These are phyloP conservation scores for Pachypanchax playfairii DNA, from an alignment of 2,113 vertebrate genomes.

Conservation along the genomic window DNA sequence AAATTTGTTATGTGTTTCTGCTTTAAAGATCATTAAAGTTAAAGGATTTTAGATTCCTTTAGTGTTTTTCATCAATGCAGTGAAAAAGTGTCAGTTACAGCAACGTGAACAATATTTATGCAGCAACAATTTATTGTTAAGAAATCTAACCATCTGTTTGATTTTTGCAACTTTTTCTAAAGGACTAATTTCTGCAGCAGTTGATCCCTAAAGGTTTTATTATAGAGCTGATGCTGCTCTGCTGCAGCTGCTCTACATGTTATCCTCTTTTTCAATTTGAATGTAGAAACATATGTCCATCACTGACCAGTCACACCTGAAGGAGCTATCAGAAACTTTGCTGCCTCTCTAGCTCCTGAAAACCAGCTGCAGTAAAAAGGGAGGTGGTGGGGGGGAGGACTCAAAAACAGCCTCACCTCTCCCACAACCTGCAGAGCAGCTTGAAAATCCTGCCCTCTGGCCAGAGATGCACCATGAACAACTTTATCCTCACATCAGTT, in stretches of 20 bases:
- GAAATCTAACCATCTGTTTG: too few relatives aligned
- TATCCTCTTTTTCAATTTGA: neutral
- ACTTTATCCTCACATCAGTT: slow-evolving; percentile 27
- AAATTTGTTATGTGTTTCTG: too few relatives aligned
- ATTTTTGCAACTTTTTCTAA: neutral
- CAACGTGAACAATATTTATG: too few relatives aligned
- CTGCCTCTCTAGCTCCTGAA: neutral
- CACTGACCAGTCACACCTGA: neutral
- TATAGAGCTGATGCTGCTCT: too few relatives aligned
- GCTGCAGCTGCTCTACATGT: too few relatives aligned
- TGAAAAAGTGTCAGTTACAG: too few relatives aligned
- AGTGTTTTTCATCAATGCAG: too few relatives aligned
- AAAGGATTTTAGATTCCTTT: too few relatives aligned
- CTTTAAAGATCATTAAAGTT: too few relatives aligned
- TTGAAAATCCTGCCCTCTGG: slow-evolving; percentile 49
- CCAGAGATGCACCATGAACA: slow-evolving; percentile 24
- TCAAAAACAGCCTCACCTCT: slow-evolving; percentile 46
- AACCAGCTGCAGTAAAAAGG: slow-evolving; percentile 14
- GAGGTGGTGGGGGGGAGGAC: neutral
- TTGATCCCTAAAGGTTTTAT: neutral
- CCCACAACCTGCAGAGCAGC: slow-evolving; percentile 34
- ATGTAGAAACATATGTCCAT: neutral
- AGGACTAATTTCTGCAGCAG: neutral
- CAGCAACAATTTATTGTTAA: too few relatives aligned
- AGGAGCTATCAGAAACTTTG: slow-evolving; percentile 12